Evolutionary conservation across 2,888 invertebrate species (phyloP), one percentile per base, ranked within the genome.

Genomic region (Laspeyria flexula): DNA sequence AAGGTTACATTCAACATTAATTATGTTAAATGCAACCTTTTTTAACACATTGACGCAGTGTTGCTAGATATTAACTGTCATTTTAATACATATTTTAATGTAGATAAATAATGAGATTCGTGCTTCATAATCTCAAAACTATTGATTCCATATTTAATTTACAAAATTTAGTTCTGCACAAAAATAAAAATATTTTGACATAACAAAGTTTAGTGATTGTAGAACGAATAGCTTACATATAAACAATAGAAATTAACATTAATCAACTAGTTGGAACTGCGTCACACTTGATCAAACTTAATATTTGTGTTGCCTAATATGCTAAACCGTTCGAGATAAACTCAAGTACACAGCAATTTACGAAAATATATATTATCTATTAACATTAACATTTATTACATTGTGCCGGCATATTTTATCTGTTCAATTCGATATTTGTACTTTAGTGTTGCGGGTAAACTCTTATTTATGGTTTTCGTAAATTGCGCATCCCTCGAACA

Each of bases 341-440:
- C 15, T 47, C 15, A 29, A 39, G 15, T 54, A 38, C 29, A 27
- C 40, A 6, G 25, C 54, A 54, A 50, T 55, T 51, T 54, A 67
- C 64, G 60, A 43, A 55, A 63, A 67, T 49, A 67, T 71, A 67
- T 53, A 57, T 52, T 4, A 57, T 66, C 41, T 62, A 70, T 56
- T 51, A 69, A 60, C 58, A 53, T 66, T 30, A 41, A 12, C 21
- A 39, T 45, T 46, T 40, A n/a, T 50, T 47, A 56, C 49, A 63
- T 55, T 53, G 55, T 53, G 55, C 50, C 54, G 56, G 53, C 45
- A 66, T 65, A 65, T 55, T 38, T 45, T 27, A 42, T 56, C 55
- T 59, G 59, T 25, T 67, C 67, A 67, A 67, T 67, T 67, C 67
- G 46, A 51, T 67, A 57, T 67, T 67, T 67, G 71, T 70, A 70